Evolutionary conservation across 2,888 invertebrate species (phyloP).

Genomic region (Drosophila macrospina): DNA sequence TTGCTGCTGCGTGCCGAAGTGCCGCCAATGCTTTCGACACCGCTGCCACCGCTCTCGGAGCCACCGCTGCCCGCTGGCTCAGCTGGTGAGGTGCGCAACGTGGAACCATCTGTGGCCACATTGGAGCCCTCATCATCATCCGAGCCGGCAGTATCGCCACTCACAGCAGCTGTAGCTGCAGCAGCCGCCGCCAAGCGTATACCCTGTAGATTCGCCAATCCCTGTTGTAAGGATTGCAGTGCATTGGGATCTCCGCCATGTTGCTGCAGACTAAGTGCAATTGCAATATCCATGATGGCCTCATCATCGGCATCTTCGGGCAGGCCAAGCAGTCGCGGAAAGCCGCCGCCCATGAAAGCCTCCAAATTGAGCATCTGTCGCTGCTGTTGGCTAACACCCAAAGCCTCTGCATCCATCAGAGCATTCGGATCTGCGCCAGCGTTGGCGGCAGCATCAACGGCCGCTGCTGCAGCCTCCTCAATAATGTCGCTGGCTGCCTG

Average conservation of each 20-base stretch:
- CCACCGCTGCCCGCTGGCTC: slow-evolving; percentile 91
- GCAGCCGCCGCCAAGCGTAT: slow-evolving; percentile 81
- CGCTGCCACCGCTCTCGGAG: slow-evolving; percentile 96
- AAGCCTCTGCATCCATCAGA: slow-evolving; percentile 40
- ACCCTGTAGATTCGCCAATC: slow-evolving; percentile 83
- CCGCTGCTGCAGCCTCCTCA: slow-evolving; percentile 68
- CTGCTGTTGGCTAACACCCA: slow-evolving; percentile 44
- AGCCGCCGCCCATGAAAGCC: slow-evolving; percentile 87
- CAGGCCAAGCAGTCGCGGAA: slow-evolving; percentile 93
- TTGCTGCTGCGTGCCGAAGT: slow-evolving; percentile 97
- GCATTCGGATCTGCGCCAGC: slow-evolving; percentile 59
- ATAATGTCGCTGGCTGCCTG: slow-evolving; percentile 70
- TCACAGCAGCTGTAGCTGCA: slow-evolving; percentile 50
- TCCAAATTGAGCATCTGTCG: slow-evolving; percentile 85
- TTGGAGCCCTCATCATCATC: slow-evolving; percentile 97
- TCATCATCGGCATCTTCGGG: slow-evolving; percentile 98
- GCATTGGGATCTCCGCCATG: slow-evolving; percentile 88
- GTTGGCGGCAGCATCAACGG: slow-evolving; percentile 68
- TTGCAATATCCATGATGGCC: slow-evolving; percentile 98
- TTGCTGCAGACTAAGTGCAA: slow-evolving; percentile 96
- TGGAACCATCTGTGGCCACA: slow-evolving; percentile 97
- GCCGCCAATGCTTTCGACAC: slow-evolving; percentile 96
- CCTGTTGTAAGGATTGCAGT: slow-evolving; percentile 87
- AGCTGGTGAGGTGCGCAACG: slow-evolving; percentile 93
- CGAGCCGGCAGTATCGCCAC: slow-evolving; percentile 92